phyloP scores from a whole-genome alignment of 2,113 vertebrate genomes.

The Oxygymnocypris stewartii region DNA sequence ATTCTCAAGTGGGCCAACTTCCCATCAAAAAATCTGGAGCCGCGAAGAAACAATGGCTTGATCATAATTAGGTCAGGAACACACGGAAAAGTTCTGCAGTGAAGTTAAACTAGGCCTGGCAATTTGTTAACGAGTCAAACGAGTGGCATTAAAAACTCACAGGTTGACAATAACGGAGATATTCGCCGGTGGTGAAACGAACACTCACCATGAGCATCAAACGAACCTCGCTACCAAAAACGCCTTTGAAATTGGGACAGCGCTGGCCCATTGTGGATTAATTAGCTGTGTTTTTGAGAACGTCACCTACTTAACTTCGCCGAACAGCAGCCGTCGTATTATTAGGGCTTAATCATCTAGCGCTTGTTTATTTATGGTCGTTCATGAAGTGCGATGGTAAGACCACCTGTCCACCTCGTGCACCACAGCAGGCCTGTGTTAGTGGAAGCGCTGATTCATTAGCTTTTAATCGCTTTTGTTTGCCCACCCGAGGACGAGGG shows the following conservation, averaged over 20 bases:
- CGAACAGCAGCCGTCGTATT: slow-evolving; percentile 30
- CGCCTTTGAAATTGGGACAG: slow-evolving; percentile 67
- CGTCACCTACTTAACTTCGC: slow-evolving; percentile 40
- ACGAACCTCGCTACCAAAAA: not conserved
- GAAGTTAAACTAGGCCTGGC: slow-evolving; percentile 66
- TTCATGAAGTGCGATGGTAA: slow-evolving; percentile 42
- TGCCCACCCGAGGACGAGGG: slow-evolving; percentile 46
- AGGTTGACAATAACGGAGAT: slow-evolving; percentile 84
- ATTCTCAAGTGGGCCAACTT: slow-evolving; percentile 41
- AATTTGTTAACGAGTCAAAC: slow-evolving; percentile 77
- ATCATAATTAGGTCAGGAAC: slow-evolving; percentile 60
- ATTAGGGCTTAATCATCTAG: slow-evolving; percentile 45
- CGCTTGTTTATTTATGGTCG: slow-evolving; percentile 41
- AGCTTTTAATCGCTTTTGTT: slow-evolving; percentile 53
- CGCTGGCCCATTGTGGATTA: slow-evolving; percentile 79
- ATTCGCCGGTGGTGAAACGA: slow-evolving; percentile 79
- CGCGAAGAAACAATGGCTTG: slow-evolving; percentile 52
- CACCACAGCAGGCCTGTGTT: slow-evolving; percentile 37
- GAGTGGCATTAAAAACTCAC: slow-evolving; percentile 69
- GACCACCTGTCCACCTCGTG: slow-evolving; percentile 47
- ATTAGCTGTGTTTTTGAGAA: slow-evolving; percentile 80
- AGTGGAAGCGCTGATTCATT: slow-evolving; percentile 54
- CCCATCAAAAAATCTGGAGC: slow-evolving; percentile 31
- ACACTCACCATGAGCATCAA: slow-evolving; percentile 48
- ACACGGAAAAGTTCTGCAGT: slow-evolving; percentile 58